A percentile compares a stretch with the other conserved stretches of the same genome.
Evolutionary conservation across 2,113 vertebrate genomes (phyloP).

Genomic region (Parotia lawesii): DNA sequence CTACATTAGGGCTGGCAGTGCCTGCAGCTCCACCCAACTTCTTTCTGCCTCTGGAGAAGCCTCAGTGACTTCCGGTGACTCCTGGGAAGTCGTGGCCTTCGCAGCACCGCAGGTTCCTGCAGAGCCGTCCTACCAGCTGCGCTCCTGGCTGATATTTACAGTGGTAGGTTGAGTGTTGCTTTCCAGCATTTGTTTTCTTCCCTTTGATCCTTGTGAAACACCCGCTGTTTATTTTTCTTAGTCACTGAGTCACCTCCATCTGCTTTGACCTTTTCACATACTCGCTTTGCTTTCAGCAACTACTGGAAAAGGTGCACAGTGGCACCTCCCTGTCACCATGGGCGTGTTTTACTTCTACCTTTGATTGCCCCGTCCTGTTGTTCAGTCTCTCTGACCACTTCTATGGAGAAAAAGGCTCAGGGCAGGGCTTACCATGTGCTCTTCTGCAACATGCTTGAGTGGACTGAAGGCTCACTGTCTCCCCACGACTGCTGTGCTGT

Average conservation of each 20-base stretch:
- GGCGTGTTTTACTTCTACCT: neutral
- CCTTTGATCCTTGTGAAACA: neutral
- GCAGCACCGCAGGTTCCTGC: accelerated
- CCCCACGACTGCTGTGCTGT: neutral
- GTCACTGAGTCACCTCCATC: neutral
- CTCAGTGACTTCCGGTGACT: accelerated
- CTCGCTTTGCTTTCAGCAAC: neutral
- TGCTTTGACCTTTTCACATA: neutral
- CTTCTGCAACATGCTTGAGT: neutral
- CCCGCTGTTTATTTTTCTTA: neutral
- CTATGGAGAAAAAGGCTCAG: neutral
- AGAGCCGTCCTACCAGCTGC: neutral
- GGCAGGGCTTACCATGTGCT: accelerated
- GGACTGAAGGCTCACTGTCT: neutral
- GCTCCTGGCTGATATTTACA: neutral
- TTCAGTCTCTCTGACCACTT: neutral
- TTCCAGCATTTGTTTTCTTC: neutral
- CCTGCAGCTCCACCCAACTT: neutral
- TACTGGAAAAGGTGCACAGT: neutral
- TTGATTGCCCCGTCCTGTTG: accelerated
- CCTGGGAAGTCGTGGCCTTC: accelerated
- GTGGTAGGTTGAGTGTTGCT: neutral
- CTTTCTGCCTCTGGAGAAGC: neutral
- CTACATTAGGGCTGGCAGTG: neutral
- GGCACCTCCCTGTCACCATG: neutral